These are phyloP conservation scores for Phoenicopterus ruber DNA, from an alignment of 2,113 vertebrate genomes.

Conservation along the genomic window DNA sequence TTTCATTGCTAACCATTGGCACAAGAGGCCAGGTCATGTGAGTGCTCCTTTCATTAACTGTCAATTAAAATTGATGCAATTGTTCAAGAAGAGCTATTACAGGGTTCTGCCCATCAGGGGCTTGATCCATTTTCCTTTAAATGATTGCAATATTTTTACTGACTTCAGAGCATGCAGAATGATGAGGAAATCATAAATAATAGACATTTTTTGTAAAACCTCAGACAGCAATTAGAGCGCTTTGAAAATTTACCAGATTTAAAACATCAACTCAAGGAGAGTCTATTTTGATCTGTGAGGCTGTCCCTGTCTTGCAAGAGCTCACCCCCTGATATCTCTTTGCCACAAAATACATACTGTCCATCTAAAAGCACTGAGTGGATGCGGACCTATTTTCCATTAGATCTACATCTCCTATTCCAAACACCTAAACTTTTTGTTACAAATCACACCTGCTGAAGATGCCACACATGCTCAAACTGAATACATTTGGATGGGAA, in stretches of 20 bases:
- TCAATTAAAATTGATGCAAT: constrained; percentile 35
- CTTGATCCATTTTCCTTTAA: constrained; percentile 27
- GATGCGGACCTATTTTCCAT: background rate
- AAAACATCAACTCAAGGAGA: background rate
- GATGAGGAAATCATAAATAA: background rate
- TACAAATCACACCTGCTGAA: background rate
- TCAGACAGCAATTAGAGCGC: background rate
- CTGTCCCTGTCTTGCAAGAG: background rate
- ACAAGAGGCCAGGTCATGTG: background rate
- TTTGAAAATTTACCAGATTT: background rate
- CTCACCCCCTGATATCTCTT: background rate
- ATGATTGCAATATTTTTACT: background rate
- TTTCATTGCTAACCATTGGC: background rate
- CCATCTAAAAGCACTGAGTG: background rate
- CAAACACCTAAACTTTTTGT: background rate
- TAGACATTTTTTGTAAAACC: background rate
- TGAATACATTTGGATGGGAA: background rate
- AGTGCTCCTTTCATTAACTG: background rate
- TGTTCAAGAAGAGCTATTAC: background rate
- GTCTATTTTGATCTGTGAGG: background rate
- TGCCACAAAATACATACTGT: background rate
- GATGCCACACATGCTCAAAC: background rate
- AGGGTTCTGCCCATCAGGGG: background rate
- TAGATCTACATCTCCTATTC: background rate
- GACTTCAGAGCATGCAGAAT: background rate